Evolutionary conservation across 2,888 invertebrate species (phyloP), one percentile per base, ranked within the genome.

Genomic region (Adelphocoris suturalis): DNA sequence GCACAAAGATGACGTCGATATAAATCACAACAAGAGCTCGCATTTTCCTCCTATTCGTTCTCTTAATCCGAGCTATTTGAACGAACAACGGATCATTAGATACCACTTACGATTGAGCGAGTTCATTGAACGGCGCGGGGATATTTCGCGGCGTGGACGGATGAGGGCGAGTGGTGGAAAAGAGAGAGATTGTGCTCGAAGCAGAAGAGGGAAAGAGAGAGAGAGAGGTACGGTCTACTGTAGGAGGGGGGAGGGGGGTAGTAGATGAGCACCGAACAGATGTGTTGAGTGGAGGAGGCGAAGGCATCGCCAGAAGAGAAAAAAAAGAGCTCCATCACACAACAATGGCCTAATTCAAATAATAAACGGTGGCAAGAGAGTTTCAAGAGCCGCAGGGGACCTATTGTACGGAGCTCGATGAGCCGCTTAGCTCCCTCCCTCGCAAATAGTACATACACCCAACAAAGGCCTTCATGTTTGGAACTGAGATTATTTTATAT

Each of bases 261-360:
- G 78, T 78, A 55, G 81, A 46, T 27, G 52, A 88, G 80, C 68
- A 68, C 68, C 23, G 68, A 78, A 80, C 88, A 88, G 88, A 88
- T 88, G 88, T 80, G 88, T 88, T 46, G 57, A 81, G 78, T 78
- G 81, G 81, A 19, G n/a, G 52, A 88, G 80, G 46, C 27, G 52
- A 28, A 57, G 86, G 68, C 68, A 82, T 82, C 55, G 82, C 85
- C 85, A 85, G 76, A 81, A 88, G 57, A 88, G 80, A 80, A 88
- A 88, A 37, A 84, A 52, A 89, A 75, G 52, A 80, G 81, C 68
- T 75, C 75, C 89, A 23, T 82, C 89, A 52, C 76, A 85, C 85
- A 90, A 91, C 90, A 91, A 91, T 90, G 90, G 91, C 87, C 90
- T 90, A 91, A 91, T 91, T 91, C 91, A 91, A 91, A 91, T 91